Evolutionary conservation across 2,797 vertebrate species (phyloP).

Genomic region (Phoebastria nigripes): DNA sequence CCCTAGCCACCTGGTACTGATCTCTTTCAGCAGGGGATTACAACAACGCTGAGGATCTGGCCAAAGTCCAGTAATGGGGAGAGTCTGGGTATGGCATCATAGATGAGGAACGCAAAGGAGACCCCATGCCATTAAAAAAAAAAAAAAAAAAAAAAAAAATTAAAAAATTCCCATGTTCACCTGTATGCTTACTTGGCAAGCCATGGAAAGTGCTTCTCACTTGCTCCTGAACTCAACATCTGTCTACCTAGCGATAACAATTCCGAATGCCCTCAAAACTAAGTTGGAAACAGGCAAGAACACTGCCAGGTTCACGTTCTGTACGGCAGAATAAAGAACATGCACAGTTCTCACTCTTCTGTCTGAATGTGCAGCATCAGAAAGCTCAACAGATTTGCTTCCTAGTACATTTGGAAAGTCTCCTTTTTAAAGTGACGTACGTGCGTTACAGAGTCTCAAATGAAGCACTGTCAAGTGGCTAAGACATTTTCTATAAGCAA

Average conservation of each 20-base stretch:
- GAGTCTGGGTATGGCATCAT: constrained; percentile 37
- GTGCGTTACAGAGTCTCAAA: neutral
- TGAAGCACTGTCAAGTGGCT: neutral
- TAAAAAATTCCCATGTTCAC: neutral
- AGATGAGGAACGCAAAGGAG: constrained; percentile 55
- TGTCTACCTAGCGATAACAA: neutral
- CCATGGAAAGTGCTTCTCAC: neutral
- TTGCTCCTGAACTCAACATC: neutral
- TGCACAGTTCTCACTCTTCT: neutral
- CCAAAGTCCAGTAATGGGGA: constrained; percentile 13
- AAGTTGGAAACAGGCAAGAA: neutral
- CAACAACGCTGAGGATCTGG: constrained; percentile 47
- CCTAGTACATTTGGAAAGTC: neutral
- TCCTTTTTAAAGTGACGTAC: neutral
- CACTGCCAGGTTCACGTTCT: neutral
- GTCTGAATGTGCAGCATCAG: neutral
- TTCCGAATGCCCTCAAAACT: fast-evolving
- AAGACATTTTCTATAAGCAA: neutral
- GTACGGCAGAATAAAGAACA: neutral
- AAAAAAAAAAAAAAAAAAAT: neutral
- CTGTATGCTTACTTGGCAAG: neutral
- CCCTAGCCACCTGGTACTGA: constrained; percentile 56
- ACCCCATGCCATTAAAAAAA: constrained; percentile 22
- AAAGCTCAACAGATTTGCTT: neutral
- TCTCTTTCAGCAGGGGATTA: constrained; percentile 53